Conservation (phyloP, 2,113 vertebrate genomes). For the Prietella phreatophila region DNA sequence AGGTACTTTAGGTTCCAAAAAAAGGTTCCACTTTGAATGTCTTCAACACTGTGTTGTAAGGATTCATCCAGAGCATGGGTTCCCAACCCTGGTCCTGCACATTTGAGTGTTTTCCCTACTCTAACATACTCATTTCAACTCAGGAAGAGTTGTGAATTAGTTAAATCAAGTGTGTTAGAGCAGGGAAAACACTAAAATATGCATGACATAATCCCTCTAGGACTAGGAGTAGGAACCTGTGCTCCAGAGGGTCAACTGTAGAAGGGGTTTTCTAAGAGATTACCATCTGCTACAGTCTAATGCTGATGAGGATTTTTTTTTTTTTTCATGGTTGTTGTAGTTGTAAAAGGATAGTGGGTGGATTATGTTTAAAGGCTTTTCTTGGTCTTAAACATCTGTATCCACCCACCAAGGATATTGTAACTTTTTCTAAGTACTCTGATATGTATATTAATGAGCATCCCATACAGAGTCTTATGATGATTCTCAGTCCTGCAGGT, state of each 20-base stretch:
- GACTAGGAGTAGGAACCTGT: neutral
- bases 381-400: conserved; percentile 16
- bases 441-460: neutral
- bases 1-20: neutral
- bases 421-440: neutral
- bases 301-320: neutral
- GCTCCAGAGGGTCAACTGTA: neutral
- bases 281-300: neutral
- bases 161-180: neutral
- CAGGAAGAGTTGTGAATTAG: neutral
- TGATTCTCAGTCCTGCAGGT: neutral
- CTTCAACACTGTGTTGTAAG: neutral
- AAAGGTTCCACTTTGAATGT: neutral
- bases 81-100: neutral
- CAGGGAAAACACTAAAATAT: neutral
- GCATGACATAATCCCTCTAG: neutral
- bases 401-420: neutral
- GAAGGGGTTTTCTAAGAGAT: neutral
- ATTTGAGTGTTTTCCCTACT: neutral
- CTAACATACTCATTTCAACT: neutral
- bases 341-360: neutral
- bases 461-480: conserved; percentile 4
- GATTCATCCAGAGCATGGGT: neutral
- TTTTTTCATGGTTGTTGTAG: neutral
- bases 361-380: conserved; percentile 3